Evolutionary conservation across 2,797 vertebrate genomes (phyloP), one percentile per base, ranked within the genome.

Genomic region (Poliocrania exsul): DNA sequence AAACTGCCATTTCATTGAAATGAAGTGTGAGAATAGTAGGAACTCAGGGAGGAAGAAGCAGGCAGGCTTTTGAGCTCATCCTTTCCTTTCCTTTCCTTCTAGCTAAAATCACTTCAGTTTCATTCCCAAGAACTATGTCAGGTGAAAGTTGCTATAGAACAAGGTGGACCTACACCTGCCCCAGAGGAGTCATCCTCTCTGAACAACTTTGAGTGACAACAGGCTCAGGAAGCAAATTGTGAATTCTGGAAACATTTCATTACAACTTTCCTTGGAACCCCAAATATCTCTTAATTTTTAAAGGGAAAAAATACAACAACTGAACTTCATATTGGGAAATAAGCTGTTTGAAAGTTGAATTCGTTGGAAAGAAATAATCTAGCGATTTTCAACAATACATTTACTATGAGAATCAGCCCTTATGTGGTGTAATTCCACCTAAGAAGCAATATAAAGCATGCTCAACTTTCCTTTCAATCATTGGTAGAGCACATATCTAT

Each of bases 381-480:
- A 71, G 14, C 3, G 2, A 86, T 71, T 85, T 93, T 91, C 38
- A 88, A 66, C 37, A 85, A 26, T 20, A 51, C 29, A 62, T 75
- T 88, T 84, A 54, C 49, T 62, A 84, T 67, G 37, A 44, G 20
- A 90, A 86, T 53, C 35, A 74, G 42, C 15, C 24, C 8, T 35
- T 83, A 78, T 80, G 81, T 85, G 77, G 25, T 53, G 42, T 70
- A 51, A 61, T 73, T 83, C 42, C 38, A 77, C 29, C 70, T 62
- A 38, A 61, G 87, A 74, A 93, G 57, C 42, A 57, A 92, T 49
- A 81, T 47, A 89, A 92, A 86, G 61, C 50, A 95, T 50, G 78
- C 19, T 82, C 50, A 89, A 73, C 90, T 95, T 90, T 81, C 50
- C 64, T 78, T 90, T 87, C 60, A 38, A 10, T 60, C 2, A 2